Conservation (phyloP, 2,888 invertebrate genomes). For the Operophtera brumata region DNA sequence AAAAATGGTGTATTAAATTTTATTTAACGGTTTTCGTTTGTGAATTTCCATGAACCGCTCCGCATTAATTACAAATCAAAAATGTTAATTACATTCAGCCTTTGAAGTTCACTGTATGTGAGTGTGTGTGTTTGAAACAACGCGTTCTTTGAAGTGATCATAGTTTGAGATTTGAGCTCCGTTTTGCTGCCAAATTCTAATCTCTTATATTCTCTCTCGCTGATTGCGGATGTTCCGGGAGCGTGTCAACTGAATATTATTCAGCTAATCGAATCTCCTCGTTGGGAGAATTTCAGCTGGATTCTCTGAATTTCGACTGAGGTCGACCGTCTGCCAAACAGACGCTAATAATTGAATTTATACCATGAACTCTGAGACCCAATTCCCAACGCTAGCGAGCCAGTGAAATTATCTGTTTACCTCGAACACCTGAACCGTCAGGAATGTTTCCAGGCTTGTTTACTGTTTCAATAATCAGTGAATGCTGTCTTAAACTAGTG, state of each 20-base stretch:
- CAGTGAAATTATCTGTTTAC: constrained; percentile 47
- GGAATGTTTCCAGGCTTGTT: constrained; percentile 26
- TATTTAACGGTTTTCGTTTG: constrained; percentile 12
- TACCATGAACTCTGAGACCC: constrained; percentile 40
- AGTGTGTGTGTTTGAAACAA: constrained; percentile 27
- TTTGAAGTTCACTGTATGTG: constrained; percentile 38
- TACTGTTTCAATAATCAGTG: constrained; percentile 32
- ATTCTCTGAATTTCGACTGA: constrained; percentile 35
- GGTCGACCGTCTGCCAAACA: constrained; percentile 40
- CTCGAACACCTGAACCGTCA: constrained; percentile 35
- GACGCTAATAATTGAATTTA: constrained; percentile 50
- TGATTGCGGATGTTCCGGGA: constrained; percentile 38
- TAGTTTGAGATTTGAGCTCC: constrained; percentile 30
- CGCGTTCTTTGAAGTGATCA: constrained; percentile 36
- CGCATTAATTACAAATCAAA: constrained; percentile 33
- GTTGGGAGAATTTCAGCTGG: constrained; percentile 32
- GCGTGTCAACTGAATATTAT: constrained; percentile 47
- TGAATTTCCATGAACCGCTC: constrained; percentile 20
- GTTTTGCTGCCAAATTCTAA: constrained; percentile 31
- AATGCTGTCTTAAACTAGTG: constrained; percentile 23
- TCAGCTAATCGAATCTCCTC: constrained; percentile 48
- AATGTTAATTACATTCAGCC: constrained; percentile 32
- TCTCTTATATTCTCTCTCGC: constrained; percentile 36
- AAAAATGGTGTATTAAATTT: constrained; percentile 15
- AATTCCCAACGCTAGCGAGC: constrained; percentile 36